A percentile compares a stretch with the other conserved stretches of the same genome.
Conservation (phyloP, 2,113 vertebrate species). For the Rhynchomys soricoides region DNA sequence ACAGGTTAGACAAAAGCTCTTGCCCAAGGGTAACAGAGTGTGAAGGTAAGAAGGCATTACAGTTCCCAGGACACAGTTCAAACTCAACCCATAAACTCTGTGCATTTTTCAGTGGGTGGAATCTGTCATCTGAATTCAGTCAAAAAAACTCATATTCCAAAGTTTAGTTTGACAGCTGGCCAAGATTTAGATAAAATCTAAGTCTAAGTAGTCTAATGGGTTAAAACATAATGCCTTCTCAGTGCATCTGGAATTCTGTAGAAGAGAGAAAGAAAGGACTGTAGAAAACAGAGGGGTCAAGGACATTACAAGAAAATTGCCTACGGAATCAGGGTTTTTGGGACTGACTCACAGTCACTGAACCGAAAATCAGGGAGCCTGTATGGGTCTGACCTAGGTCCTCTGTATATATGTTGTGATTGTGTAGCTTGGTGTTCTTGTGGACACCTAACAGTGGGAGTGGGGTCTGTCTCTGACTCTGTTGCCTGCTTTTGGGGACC, state of each 20-base stretch:
- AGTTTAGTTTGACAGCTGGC: not conserved
- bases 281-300: not conserved
- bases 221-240: constrained; percentile 44
- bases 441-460: not conserved
- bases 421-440: not conserved
- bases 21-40: constrained; percentile 43
- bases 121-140: not conserved
- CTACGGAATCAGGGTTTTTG: not conserved
- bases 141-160: not conserved
- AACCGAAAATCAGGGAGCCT: not conserved
- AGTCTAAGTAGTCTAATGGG: not conserved
- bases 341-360: not conserved
- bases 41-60: constrained; percentile 26
- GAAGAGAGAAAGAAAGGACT: not conserved
- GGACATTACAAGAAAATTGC: not conserved
- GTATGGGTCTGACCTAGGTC: not conserved
- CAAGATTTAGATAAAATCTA: not conserved
- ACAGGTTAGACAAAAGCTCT: constrained; percentile 49
- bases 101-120: not conserved
- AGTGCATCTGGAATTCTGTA: too few relatives aligned
- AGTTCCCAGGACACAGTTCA: not conserved
- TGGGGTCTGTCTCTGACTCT: not conserved
- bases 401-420: not conserved
- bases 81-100: not conserved
- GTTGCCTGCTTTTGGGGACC: not conserved